Conservation (phyloP, 2,113 vertebrate species). For the Scomber colias region DNA sequence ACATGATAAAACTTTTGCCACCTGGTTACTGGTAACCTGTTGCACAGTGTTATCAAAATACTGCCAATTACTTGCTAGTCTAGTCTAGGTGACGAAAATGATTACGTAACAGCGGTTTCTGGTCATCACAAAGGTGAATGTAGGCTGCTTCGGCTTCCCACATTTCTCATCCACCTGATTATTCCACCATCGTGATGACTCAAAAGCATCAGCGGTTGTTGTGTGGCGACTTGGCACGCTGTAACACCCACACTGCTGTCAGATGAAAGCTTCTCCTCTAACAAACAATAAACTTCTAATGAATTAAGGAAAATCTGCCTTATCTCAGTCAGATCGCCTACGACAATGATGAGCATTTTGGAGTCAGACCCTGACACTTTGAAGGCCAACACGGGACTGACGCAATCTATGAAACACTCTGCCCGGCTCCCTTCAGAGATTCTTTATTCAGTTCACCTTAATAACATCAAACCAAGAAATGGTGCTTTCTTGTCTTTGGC, state of each 20-base stretch:
- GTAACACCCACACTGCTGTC: slow-evolving; percentile 57
- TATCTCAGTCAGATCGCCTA: slow-evolving; percentile 27
- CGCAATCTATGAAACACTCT: slow-evolving; percentile 58
- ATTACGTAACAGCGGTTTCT: slow-evolving; percentile 52
- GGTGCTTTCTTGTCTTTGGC: background rate
- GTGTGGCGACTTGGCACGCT: slow-evolving; percentile 51
- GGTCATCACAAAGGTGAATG: slow-evolving; percentile 42
- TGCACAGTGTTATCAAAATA: background rate
- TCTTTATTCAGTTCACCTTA: slow-evolving; percentile 14
- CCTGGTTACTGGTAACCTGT: slow-evolving; percentile 11
- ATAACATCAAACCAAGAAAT: slow-evolving; percentile 16
- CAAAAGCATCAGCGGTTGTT: slow-evolving; percentile 49
- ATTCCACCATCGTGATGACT: slow-evolving; percentile 59
- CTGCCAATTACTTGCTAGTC: slow-evolving; percentile 37
- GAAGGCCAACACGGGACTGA: slow-evolving; percentile 43
- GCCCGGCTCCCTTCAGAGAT: slow-evolving; percentile 32
- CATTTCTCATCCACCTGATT: slow-evolving; percentile 62
- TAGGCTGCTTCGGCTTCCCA: slow-evolving; percentile 52
- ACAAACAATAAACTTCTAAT: slow-evolving; percentile 34
- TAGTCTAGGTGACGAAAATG: background rate
- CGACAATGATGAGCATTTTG: slow-evolving; percentile 31
- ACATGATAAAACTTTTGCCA: background rate
- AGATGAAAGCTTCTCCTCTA: slow-evolving; percentile 57
- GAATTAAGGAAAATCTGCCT: background rate
- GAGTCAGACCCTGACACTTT: slow-evolving; percentile 21